Evolutionary conservation across 2,888 invertebrate species (phyloP), one percentile per base, ranked within the genome.

Genomic region (Cyrtodaria siliqua): DNA sequence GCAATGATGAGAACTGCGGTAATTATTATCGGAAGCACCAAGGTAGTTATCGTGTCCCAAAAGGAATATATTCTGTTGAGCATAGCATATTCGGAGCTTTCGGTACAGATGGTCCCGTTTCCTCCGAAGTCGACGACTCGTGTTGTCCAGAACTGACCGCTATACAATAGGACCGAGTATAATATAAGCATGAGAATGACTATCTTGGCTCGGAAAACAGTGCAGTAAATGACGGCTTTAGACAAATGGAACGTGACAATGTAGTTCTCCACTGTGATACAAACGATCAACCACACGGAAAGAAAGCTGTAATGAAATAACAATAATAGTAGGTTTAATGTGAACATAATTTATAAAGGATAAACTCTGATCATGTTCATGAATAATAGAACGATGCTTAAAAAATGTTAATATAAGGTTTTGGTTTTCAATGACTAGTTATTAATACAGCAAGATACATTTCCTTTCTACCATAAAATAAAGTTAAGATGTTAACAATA

Each of bases 261-360:
- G 91, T 96, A 97, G 24, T 97, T 94, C 91, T 97, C 97, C 1
- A 96, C 95, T 0, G 97, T 97, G 90, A 97, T 97, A 0, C 96
- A 96, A 8, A 97, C 96, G 23, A 97, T 96, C 74, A 97, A 94
- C 97, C 97, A 97, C 0, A 96, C 96, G 85, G 87, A 87, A 9
- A 90, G 79, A 62, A 89, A 90, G 59, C 89, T 87, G 75, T 79
- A 85, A 59, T 8, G 29, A 27, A 14, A 62, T 40, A 20, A 40
- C 55, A n/a, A n/a, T n/a, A n/a, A n/a, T n/a, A n/a, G n/a, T n/a
- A n/a, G n/a, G n/a, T n/a, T n/a, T n/a, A n/a, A n/a, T n/a, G n/a
- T n/a, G n/a, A n/a, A n/a, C n/a, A n/a, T n/a, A n/a, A n/a, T n/a
- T n/a, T n/a, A n/a, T n/a, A n/a, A n/a, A n/a, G n/a, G n/a, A n/a